Evolutionary conservation across 2,888 invertebrate genomes (phyloP), one percentile per base, ranked within the genome.

Genomic region (Camponotus fellah): DNA sequence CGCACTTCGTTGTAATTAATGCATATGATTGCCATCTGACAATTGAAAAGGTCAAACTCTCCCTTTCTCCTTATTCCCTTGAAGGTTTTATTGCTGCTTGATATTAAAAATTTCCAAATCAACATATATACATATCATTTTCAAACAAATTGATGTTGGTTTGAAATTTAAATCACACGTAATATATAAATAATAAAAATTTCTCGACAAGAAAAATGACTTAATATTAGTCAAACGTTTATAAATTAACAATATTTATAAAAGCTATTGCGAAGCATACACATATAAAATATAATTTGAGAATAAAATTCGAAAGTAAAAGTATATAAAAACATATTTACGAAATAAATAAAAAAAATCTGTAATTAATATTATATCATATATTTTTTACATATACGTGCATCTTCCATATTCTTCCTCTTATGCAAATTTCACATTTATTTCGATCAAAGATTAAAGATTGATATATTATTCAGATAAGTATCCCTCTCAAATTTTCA

Each of bases 1-100:
- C 32, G n/a, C 32, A 56, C 12, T 77, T n/a, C 40, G 32, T 32
- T 32, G 6, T 68, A 68, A 77, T 77, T 77, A 77, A 68, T 56
- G 26, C 65, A 40, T 56, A 40, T n/a, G 37, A 77, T 76, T 77
- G 77, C n/a, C 37, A 26, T 17, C 32, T 12, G 21, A 26, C 26
- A 0, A n/a, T 56, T 8, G 56, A 14, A 68, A 68, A 77, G 43
- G 56, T 68, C 77, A 58, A 68, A 77, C 43, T 68, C 9, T 66
- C 32, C 14, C n/a, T 56, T 56, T 12, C 43, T 56, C 10, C 43
- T 43, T 43, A 17, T 34, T 58, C 6, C 0, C 12, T 40, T 3
- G 12, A 74, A 74, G 6, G 32, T 60, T 26, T n/a, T 8, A 32
- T 60, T 43, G 4, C 60, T 60, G 26, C n/a, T 6, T 14, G 4